Evolutionary conservation across 2,113 vertebrate genomes (phyloP).

Genomic region (Channa maculata): DNA sequence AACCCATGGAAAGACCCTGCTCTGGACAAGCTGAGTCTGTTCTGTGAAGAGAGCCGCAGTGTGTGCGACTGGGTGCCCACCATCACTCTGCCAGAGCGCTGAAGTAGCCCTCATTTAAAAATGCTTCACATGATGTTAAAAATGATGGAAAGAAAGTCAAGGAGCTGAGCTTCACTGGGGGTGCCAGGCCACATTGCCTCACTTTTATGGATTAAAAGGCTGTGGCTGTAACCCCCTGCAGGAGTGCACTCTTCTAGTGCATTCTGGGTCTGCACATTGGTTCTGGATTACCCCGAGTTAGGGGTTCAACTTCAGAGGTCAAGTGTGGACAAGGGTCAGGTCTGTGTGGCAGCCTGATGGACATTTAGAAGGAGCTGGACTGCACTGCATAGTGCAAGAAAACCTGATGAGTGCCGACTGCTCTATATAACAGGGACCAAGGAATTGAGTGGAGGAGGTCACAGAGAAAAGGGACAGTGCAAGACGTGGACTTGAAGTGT

Average conservation of each 20-base stretch:
- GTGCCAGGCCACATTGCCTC: slow-evolving; percentile 80
- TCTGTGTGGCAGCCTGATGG: slow-evolving; percentile 70
- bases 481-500: slow-evolving; percentile 59
- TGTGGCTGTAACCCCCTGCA: slow-evolving; percentile 59
- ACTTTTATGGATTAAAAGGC: slow-evolving; percentile 80
- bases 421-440: slow-evolving; percentile 9
- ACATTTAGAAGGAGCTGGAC: slow-evolving; percentile 67
- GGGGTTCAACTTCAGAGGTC: slow-evolving; percentile 78
- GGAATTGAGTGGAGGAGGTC: slow-evolving; percentile 30
- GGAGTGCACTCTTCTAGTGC: slow-evolving; percentile 54
- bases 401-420: slow-evolving; percentile 27
- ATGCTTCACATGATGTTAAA: slow-evolving; percentile 59
- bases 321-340: slow-evolving; percentile 80
- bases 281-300: slow-evolving; percentile 86
- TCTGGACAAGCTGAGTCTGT: slow-evolving; percentile 90
- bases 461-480: slow-evolving; percentile 42
- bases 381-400: slow-evolving; percentile 50
- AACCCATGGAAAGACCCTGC: slow-evolving; percentile 93
- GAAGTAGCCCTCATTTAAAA: slow-evolving; percentile 47
- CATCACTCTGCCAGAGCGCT: slow-evolving; percentile 93
- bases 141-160: slow-evolving; percentile 73
- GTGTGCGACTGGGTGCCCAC: slow-evolving; percentile 95
- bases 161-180: slow-evolving; percentile 78
- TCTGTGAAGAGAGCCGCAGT: slow-evolving; percentile 94
- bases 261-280: slow-evolving; percentile 67